Base-by-base conservation (phyloP, 1,140 invertebrate genomes). In the Heliconius hewitsoni region DNA sequence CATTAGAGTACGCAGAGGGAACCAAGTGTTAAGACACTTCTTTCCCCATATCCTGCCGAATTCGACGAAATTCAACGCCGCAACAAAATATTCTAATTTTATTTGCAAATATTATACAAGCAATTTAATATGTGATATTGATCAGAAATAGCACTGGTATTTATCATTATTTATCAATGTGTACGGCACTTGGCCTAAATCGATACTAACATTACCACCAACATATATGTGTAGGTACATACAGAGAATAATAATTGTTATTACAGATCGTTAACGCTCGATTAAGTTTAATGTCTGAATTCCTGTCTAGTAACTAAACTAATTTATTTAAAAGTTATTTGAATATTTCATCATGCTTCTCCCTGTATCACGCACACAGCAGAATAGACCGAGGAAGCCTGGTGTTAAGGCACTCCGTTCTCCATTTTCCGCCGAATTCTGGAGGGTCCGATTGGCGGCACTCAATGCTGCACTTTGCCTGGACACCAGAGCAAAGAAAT, bases 181-280 rank as follows among this genome's bases (percentile, higher is more conserved):
- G 57, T 11, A 60, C n/a, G 57, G 19, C n/a, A 60, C 57, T 60
- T 60, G 57, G 23, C 57, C 57, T 60, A 27, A 60, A 60, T 60
- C 57, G 57, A 60, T 60, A 27, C 57, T 23, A 60, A 60, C 57
- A 60, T 60, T 60, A 57, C 42, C 42, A 46, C 42, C 42, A 5
- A 13, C 42, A 37, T 37, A 37, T 16, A 4, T 46, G 16, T 16
- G 13, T 46, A 46, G 8, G n/a, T 27, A 23, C 57, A 9, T 11
- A 23, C 3, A 23, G 57, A 60, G n/a, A n/a, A 60, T 55, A 60
- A 60, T 60, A 60, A 60, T 60, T n/a, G n/a, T 60, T 34, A 73
- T 73, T 73, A 73, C 71, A 46, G 71, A 72, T 60, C 57, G 71
- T 72, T 42, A 72, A 13, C 11, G 71, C 5, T 42, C 71, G 37